Evolutionary conservation across 2,888 invertebrate genomes (phyloP).

Genomic region (Plutella xylostella): DNA sequence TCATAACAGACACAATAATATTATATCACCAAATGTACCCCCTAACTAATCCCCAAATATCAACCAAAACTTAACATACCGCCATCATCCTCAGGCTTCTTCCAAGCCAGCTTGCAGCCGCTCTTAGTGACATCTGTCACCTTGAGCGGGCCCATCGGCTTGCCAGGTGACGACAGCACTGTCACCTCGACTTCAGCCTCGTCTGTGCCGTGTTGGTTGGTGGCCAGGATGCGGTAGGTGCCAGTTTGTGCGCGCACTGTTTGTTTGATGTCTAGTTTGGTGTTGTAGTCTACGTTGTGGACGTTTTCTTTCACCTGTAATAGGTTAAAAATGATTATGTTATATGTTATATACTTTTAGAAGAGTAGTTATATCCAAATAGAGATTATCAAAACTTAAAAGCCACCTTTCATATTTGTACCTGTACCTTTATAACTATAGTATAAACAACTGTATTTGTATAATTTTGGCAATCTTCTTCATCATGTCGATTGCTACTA

Average conservation of each 20-base stretch:
- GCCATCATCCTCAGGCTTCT: slow-evolving; percentile 94
- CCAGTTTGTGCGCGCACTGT: slow-evolving; percentile 88
- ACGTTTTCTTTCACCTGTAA: slow-evolving; percentile 76
- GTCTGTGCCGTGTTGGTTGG: slow-evolving; percentile 92
- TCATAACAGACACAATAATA: too few relatives aligned
- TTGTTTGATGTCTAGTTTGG: slow-evolving; percentile 85
- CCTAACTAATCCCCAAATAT: background rate
- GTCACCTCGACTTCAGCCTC: slow-evolving; percentile 95
- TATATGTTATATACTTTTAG: too few relatives aligned
- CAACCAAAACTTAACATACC: slow-evolving; percentile 61
- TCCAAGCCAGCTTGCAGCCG: slow-evolving; percentile 92
- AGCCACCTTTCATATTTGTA: too few relatives aligned
- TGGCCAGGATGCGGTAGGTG: slow-evolving; percentile 88
- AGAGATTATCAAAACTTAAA: too few relatives aligned
- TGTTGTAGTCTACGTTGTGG: slow-evolving; percentile 90
- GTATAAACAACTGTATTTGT: too few relatives aligned
- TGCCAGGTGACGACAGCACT: slow-evolving; percentile 84
- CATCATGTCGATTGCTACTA: too few relatives aligned
- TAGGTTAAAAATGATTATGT: too few relatives aligned
- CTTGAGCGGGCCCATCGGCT: slow-evolving; percentile 90
- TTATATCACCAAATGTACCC: background rate
- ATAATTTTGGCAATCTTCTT: too few relatives aligned
- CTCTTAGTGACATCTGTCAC: slow-evolving; percentile 90
- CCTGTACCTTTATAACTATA: too few relatives aligned
- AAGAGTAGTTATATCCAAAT: too few relatives aligned